These are phyloP conservation scores for Oryzias sinensis DNA, from an alignment of 2,797 vertebrate species.

Conservation along the genomic window DNA sequence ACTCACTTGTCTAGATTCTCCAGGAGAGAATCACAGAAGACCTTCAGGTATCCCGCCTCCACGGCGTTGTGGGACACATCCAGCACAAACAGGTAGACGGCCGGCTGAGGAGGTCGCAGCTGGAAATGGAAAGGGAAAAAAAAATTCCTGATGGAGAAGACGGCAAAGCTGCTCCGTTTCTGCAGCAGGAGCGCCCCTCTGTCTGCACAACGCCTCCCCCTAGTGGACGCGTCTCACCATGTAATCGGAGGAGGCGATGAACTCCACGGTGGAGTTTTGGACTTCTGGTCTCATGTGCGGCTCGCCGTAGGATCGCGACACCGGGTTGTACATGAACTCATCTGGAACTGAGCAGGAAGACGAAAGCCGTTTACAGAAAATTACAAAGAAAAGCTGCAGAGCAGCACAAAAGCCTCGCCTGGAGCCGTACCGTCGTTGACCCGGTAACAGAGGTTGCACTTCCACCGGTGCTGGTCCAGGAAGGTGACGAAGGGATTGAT, in stretches of 20 bases:
- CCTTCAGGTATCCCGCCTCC: conserved; percentile 90
- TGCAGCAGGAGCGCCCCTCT: too few species aligned
- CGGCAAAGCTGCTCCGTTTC: not conserved
- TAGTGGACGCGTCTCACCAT: conserved; percentile 81
- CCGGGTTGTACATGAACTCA: conserved; percentile 98
- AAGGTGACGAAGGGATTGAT: conserved; percentile 98
- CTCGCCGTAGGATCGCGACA: conserved; percentile 93
- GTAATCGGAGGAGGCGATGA: conserved; percentile 97
- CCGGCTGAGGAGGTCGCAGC: conserved; percentile 95
- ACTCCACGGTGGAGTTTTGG: conserved; percentile 95
- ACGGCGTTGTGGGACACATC: conserved; percentile 96
- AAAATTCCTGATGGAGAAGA: not conserved
- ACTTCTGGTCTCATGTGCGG: conserved; percentile 97
- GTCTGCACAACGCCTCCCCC: conserved; percentile 24
- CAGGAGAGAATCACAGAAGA: conserved; percentile 89
- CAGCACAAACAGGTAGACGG: conserved; percentile 94
- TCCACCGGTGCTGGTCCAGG: conserved; percentile 96
- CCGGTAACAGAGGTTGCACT: conserved; percentile 96
- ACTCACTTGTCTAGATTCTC: conserved; percentile 91
- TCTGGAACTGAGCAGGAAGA: conserved; percentile 84
- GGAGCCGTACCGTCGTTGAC: conserved; percentile 89
- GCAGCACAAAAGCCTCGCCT: not conserved
- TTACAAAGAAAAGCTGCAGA: not conserved
- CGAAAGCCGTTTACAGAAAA: not conserved
- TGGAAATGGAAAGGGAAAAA: conserved; percentile 40